Base-by-base conservation (phyloP, 2,888 invertebrate species). In the Drosophila aldrichi region DNA sequence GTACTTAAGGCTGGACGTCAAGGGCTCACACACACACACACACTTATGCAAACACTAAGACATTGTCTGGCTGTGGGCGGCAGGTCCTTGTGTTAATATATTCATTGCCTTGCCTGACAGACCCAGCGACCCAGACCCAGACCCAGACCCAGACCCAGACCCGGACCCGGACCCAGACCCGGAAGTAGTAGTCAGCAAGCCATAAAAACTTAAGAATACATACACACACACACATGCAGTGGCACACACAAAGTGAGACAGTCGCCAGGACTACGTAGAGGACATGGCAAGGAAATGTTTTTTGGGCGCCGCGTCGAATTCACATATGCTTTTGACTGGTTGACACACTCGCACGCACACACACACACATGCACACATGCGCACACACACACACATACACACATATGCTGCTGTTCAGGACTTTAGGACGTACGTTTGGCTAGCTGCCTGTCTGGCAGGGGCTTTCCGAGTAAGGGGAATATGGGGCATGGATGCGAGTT, bases 151-250 rank as follows among this genome's bases (percentile, higher is more conserved):
- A 84, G 87, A 85, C 43, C 56, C 69, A 71, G 61, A 76, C 74
- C 82, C 86, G 90, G 89, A 90, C n/a, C 82, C 86, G 86, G 87
- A 85, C 43, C 56, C 69, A 71, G 61, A 76, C 74, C 82, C 86
- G 90, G 89, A 90, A 90, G 89, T 89, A 88, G 90, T 89, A 88
- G 89, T 89, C 82, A 84, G 86, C 84, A 82, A 79, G 89, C 82
- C 86, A 89, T 89, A 90, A 90, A 90, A 90, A 82, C 82, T 82
- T 85, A 88, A 88, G 84, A 82, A 75, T 74, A 80, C 71, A 72
- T 59, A 66, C 58, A 56, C 62, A 58, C 41, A 68, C 46, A 22
- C 20, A 20, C 20, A 34, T 12, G 3, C 32, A 18, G 6, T n/a
- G 10, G 14, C 51, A 51, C 34, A 52, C 36, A 36, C 52, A 52